phyloP scores from a whole-genome alignment of 2,888 invertebrate species.

The Synanthedon vespiformis region DNA sequence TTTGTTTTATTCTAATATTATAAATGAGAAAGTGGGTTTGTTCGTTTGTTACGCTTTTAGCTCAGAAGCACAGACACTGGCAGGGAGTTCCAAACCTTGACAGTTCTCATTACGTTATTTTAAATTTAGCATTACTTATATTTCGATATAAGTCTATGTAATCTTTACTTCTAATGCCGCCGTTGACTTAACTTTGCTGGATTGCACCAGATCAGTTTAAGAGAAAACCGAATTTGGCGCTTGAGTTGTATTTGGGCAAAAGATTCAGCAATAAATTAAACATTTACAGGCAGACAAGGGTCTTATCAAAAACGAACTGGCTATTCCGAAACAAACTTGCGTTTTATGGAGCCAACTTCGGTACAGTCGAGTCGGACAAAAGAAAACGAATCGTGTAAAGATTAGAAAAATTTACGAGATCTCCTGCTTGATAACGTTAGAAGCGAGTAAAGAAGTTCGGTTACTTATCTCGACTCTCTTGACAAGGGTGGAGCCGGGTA shows the following conservation, averaged over 20 bases:
- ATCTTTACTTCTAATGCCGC: no score
- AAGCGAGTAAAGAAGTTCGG: conserved; percentile 31
- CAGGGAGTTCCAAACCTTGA: no score
- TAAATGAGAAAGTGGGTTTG: no score
- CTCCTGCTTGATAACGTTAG: conserved; percentile 20
- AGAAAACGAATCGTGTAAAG: conserved; percentile 26
- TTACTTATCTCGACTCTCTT: conserved; percentile 33
- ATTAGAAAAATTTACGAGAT: conserved; percentile 57
- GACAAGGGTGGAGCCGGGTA: conserved; percentile 35
- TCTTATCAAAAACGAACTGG: background rate
- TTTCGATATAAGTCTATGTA: no score
- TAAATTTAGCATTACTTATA: no score
- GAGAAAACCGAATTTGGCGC: no score
- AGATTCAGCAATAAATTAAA: background rate
- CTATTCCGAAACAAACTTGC: background rate
- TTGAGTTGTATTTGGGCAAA: background rate
- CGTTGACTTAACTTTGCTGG: no score
- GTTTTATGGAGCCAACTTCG: conserved; percentile 3
- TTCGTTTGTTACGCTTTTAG: no score
- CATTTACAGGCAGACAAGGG: background rate
- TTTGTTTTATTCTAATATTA: no score
- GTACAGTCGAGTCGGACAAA: conserved; percentile 6
- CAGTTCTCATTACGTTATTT: no score
- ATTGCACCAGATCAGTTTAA: no score
- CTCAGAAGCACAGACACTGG: no score